Percentiles rank a stretch among this genome's conserved stretches.
Evolutionary conservation across 2,888 invertebrate species (phyloP).

Genomic region (Tridacna crocea): DNA sequence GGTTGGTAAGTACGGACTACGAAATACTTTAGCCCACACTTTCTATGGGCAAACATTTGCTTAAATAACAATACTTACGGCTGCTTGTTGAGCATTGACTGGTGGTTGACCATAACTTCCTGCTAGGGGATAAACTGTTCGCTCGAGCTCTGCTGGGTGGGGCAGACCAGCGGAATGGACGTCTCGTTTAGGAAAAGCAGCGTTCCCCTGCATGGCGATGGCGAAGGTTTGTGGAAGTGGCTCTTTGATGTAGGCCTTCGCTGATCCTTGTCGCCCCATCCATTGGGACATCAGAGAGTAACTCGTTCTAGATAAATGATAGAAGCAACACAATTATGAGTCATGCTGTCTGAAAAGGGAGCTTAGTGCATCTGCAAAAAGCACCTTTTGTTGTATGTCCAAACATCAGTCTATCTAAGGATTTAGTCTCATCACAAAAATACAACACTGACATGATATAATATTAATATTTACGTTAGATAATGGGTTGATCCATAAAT

Average conservation of each 20-base stretch:
- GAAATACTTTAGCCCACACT: no score
- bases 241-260: constrained; percentile 54
- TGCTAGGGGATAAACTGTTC: constrained; percentile 15
- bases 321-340: no score
- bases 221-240: constrained; percentile 54
- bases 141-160: constrained; percentile 17
- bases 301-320: constrained; percentile 58
- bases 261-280: constrained; percentile 64
- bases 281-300: constrained; percentile 72
- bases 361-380: no score
- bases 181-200: constrained; percentile 50
- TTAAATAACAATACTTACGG: constrained; percentile 15
- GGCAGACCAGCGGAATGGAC: constrained; percentile 16
- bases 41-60: no score
- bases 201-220: constrained; percentile 63
- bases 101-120: constrained; percentile 11
- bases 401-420: no score
- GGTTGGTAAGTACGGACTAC: no score
- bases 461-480: no score
- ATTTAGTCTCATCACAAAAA: no score
- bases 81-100: constrained; percentile 24
- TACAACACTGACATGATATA: no score
- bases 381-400: no score
- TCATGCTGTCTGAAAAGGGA: no score
- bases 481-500: no score